Evolutionary conservation across 2,888 invertebrate genomes (phyloP), one percentile per base, ranked within the genome.

Genomic region (Argyra leucocephala): DNA sequence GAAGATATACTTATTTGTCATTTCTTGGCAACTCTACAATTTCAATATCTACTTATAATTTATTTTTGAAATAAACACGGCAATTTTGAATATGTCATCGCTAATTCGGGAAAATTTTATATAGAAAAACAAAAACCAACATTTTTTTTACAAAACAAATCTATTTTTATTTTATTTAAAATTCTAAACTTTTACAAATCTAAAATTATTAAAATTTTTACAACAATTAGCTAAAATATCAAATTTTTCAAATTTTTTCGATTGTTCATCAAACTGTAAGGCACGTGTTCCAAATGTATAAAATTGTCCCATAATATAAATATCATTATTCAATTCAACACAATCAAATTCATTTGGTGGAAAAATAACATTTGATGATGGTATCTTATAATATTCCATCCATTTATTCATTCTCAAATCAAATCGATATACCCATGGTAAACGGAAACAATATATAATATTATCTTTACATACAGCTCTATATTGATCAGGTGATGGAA

Each of bases 301-400:
- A 48, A 48, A 48, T 48, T 48, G 48, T 48, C 48, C 48, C 48
- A 48, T 48, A 18, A 48, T 48, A 9, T 2, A 48, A 48, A 48
- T 48, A 18, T 48, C 48, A 48, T 48, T 18, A 48, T 48, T 48
- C 4, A 48, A 48, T 18, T 48, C 48, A 48, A 15, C 2, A n/a
- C 48, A 48, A 48, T 48, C 48, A 48, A 48, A 48, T 48, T 48
- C 48, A 48, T 48, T 48, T 48, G 48, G 48, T 48, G 48, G 48
- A 48, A 48, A 48, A 15, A 48, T 48, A 1, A 48, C 48, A 48
- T 48, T 48, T 2, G 48, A 1, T 48, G 48, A 48, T 15, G 48
- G 2, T 18, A 48, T n/a, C 18, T 48, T 48, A 18, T 18, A 48
- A 48, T 3, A 18, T 12, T 48, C 18, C 48, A 48, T 18, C 48